Evolutionary conservation across 2,888 invertebrate species (phyloP).

Genomic region (Parnassius smintheus): DNA sequence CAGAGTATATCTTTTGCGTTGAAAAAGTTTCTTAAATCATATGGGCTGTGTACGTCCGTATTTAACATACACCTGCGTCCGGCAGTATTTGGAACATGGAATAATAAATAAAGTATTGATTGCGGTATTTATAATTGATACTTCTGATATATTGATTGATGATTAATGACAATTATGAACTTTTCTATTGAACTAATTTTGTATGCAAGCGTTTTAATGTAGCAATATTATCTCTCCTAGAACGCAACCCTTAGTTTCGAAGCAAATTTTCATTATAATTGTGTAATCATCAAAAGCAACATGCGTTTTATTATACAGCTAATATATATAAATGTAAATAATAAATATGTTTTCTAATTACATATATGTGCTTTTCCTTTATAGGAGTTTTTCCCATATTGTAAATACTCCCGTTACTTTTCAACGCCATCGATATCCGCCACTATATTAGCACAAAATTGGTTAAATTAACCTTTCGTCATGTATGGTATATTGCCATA

Average conservation of each 20-base stretch:
- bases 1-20: constrained; percentile 52
- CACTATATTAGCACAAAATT: too few species aligned
- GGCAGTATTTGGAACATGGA: constrained; percentile 60
- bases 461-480: too few species aligned
- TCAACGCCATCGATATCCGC: too few species aligned
- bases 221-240: not conserved
- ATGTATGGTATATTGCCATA: too few species aligned
- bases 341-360: too few species aligned
- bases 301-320: too few species aligned
- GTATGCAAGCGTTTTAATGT: constrained; percentile 1
- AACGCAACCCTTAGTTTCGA: not conserved
- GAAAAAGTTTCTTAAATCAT: constrained; percentile 51
- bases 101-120: constrained; percentile 49
- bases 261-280: too few species aligned
- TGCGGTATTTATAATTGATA: constrained; percentile 34
- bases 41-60: constrained; percentile 56
- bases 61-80: constrained; percentile 70
- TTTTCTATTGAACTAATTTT: constrained; percentile 6
- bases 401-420: too few species aligned
- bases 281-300: too few species aligned
- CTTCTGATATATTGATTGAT: constrained; percentile 27
- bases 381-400: too few species aligned
- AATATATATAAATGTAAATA: too few species aligned
- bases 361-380: too few species aligned
- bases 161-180: constrained; percentile 36